These are phyloP conservation scores for Pyrocoelia pectoralis DNA, from an alignment of 2,888 invertebrate species.

Conservation along the genomic window DNA sequence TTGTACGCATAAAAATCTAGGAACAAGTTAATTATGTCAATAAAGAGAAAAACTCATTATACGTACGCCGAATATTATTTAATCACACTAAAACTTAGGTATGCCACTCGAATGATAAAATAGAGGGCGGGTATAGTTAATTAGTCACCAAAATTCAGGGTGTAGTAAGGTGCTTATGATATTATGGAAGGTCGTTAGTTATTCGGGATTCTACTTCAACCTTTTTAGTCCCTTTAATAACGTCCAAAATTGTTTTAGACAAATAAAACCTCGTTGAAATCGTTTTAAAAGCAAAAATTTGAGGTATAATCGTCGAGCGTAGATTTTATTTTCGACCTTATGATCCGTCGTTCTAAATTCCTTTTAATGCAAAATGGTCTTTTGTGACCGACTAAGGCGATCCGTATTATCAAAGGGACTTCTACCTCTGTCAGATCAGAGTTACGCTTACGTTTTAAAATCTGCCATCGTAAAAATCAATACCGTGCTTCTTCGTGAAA, in stretches of 20 bases:
- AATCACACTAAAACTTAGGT: neutral
- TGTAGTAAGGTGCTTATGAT: constrained; percentile 25
- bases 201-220: constrained; percentile 13
- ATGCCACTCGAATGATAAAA: constrained; percentile 4
- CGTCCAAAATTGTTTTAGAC: constrained; percentile 22
- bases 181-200: constrained; percentile 20
- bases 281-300: neutral
- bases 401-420: too few species aligned
- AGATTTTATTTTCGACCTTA: neutral
- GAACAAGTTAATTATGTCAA: too few species aligned
- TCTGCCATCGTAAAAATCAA: too few species aligned
- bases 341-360: too few species aligned
- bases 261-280: constrained; percentile 7
- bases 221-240: constrained; percentile 23
- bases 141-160: constrained; percentile 25
- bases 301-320: neutral
- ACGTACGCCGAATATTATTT: neutral
- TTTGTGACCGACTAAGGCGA: too few species aligned
- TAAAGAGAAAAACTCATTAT: too few species aligned
- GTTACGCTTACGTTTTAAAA: too few species aligned
- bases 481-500: too few species aligned
- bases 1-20: too few species aligned
- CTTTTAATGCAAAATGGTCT: too few species aligned
- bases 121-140: constrained; percentile 14
- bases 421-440: too few species aligned